Percentiles rank a stretch among this genome's conserved stretches.
Conservation (phyloP, 2,797 vertebrate species). For the Lacerta bilineata region DNA sequence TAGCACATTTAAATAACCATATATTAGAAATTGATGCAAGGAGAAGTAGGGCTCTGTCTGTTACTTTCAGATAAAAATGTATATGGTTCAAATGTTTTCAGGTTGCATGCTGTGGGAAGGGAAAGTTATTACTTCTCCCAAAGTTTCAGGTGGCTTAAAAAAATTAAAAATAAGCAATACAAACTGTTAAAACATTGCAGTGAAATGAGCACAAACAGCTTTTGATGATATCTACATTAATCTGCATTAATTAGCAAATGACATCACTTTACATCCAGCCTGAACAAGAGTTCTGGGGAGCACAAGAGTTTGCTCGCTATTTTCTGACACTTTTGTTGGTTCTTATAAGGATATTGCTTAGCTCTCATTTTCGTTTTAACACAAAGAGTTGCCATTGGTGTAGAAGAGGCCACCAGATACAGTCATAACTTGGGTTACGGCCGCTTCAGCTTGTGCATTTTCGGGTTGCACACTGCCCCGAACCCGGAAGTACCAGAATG, state of each 20-base stretch:
- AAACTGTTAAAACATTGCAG: not conserved
- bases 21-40: not conserved
- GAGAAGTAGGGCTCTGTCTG: not conserved
- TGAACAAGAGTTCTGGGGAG: not conserved
- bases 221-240: not conserved
- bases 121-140: not conserved
- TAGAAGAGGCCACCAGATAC: not conserved
- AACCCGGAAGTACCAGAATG: no score
- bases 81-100: constrained; percentile 3
- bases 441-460: no score
- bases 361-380: not conserved
- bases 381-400: accelerated
- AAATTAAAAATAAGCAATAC: not conserved
- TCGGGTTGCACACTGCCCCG: no score
- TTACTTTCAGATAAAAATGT: constrained; percentile 29
- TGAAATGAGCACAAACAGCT: not conserved
- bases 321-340: not conserved
- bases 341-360: not conserved
- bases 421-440: no score
- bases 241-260: not conserved
- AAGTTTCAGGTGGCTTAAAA: not conserved
- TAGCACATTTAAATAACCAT: constrained; percentile 18
- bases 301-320: not conserved
- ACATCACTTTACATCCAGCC: not conserved
- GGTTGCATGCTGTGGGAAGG: not conserved